Evolutionary conservation across 1,140 invertebrate genomes (phyloP), one percentile per base, ranked within the genome.

Genomic region (Zaprionus ornatus): DNA sequence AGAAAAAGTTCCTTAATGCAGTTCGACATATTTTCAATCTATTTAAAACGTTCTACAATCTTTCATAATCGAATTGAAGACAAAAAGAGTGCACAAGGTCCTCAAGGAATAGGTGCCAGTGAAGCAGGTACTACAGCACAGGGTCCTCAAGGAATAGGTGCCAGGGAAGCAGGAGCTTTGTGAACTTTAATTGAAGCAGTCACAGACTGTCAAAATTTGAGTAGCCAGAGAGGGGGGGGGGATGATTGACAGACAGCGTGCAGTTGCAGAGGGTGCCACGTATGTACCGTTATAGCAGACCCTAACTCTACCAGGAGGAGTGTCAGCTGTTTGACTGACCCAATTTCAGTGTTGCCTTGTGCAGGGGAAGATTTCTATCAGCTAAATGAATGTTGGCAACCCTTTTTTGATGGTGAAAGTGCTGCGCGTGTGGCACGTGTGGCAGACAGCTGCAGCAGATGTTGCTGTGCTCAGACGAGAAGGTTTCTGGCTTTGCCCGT

Each of bases 351-450:
- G 60, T n/a, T 25, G 25, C 35, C 55, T 17, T 35, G 48, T 54
- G 13, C 9, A 59, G 48, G 63, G 69, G 62, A 72, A 77, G 74
- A 77, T 77, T 66, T 77, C 62, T 77, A 77, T 77, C 74, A 66
- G 74, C 45, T 62, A 29, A 77, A 77, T 73, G 62, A 73, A 72
- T 57, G 50, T 50, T 73, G 67, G 73, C 67, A 75, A 71, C 67
- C 73, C 73, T 52, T 75, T 67, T 57, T 6, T 10, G 7, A 17
- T 19, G 69, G 73, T 71, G 73, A 75, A 75, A 75, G 73, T 75
- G 9, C 13, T 29, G 50, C 6, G 50, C 1, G 29, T 32, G 55
- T 64, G 54, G 73, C 73, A 59, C 73, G 73, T 70, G 73, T 23
- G 35, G 54, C 63, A 45, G 35, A 40, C 63, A 45, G 25, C 21